Conservation (phyloP, 2,888 invertebrate species). For the Odontocolon sp. region DNA sequence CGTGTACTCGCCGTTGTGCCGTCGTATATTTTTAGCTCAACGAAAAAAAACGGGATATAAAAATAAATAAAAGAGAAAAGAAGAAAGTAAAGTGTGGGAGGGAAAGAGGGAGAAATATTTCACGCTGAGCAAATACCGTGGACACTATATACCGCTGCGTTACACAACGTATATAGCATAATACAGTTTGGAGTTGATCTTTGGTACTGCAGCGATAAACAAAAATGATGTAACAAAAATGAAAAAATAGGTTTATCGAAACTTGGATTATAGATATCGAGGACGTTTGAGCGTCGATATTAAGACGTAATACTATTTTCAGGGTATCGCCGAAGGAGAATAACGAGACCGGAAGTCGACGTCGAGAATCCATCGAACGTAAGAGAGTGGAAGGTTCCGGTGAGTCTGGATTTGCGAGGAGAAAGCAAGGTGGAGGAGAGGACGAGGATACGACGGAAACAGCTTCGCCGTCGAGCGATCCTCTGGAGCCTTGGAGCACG, state of each 20-base stretch:
- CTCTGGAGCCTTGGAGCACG: constrained; percentile 88
- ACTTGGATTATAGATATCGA: too few species aligned
- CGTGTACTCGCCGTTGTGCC: constrained; percentile 49
- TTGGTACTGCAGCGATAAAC: too few species aligned
- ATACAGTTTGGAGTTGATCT: too few species aligned
- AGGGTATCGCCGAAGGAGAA: constrained; percentile 82
- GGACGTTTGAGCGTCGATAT: too few species aligned
- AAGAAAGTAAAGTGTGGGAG: constrained; percentile 31
- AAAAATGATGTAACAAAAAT: background rate
- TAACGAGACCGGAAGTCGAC: constrained; percentile 66
- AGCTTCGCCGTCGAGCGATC: constrained; percentile 83
- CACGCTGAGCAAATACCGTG: too few species aligned
- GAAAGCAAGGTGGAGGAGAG: constrained; percentile 79
- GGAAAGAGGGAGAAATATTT: constrained; percentile 76
- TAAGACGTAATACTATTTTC: constrained; percentile 15
- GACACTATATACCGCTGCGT: too few species aligned
- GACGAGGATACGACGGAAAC: constrained; percentile 65
- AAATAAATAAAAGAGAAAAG: constrained; percentile 60
- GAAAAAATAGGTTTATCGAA: background rate
- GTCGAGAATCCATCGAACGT: constrained; percentile 75
- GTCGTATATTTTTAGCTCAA: constrained; percentile 58
- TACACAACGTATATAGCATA: too few species aligned
- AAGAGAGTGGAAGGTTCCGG: constrained; percentile 78
- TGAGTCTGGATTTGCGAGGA: constrained; percentile 81
- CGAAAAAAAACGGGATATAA: constrained; percentile 65